These are phyloP conservation scores for Pseudococcus jackbeardsleyi DNA, from an alignment of 2,888 invertebrate genomes.

Conservation along the genomic window DNA sequence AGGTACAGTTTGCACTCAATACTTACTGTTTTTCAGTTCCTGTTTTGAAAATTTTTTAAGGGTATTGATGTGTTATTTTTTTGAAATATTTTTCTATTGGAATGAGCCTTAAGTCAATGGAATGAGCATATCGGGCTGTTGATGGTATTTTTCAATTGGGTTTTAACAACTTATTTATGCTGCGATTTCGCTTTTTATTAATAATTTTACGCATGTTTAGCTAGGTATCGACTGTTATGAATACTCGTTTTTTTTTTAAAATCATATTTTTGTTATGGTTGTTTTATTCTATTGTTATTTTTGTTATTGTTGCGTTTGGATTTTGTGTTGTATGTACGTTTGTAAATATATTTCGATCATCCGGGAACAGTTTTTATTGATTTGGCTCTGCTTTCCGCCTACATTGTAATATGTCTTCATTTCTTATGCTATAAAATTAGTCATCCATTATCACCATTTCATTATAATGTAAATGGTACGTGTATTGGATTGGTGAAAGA, in stretches of 20 bases:
- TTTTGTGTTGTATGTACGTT: not conserved
- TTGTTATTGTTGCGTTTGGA: constrained; percentile 31
- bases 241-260: constrained; percentile 31
- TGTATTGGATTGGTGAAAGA: no score
- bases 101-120: no score
- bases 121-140: not conserved
- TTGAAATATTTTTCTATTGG: not conserved
- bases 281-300: constrained; percentile 10
- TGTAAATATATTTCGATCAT: not conserved
- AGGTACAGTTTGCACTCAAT: not conserved
- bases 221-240: not conserved
- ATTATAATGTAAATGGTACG: no score
- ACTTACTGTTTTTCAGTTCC: constrained; percentile 9
- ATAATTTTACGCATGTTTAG: not conserved
- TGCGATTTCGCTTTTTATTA: not conserved
- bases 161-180: not conserved
- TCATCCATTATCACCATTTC: no score
- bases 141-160: not conserved
- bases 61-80: constrained; percentile 18
- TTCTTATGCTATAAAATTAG: no score
- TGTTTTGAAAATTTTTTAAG: not conserved
- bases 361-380: not conserved
- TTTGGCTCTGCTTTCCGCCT: not conserved
- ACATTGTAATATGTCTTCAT: not conserved
- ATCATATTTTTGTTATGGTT: constrained; percentile 12